Base-by-base conservation (phyloP, 2,113 vertebrate genomes). In the Marmota monax region DNA sequence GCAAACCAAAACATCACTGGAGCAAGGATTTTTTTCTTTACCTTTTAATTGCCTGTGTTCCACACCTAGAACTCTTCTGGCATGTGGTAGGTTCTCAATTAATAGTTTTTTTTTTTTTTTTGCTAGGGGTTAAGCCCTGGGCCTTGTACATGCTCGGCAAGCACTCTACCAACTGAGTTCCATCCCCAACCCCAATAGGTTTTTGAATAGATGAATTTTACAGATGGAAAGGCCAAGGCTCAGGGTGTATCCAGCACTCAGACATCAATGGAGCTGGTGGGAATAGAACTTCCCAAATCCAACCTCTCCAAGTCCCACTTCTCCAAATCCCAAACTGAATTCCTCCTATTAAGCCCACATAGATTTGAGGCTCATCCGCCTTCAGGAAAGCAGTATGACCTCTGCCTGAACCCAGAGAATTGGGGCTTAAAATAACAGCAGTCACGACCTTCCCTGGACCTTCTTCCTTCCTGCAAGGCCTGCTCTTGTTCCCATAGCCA, bases 401-500 rank as follows among this genome's bases (percentile, higher is more conserved):
- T 94, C 56, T 85, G 51, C 84, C 80, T 97, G 79, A 87, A 94
- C 86, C 65, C 29, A 37, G 56, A 79, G 70, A 84, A 95, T n/a
- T 92, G 22, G 86, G 84, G 95, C 97, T 98, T 88, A 97, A 97
- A 98, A 96, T 98, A 98, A 96, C 73, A 4, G 0, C 17, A 94
- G 76, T 48, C 92, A 56, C 48, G 87, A 80, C 97, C 96, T 97
- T 97, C 93, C 73, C 83, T 84, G 86, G 76, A 97, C 91, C 97
- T 96, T 92, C 96, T 97, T 92, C 97, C 98, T 83, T 96, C 23
- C 97, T 98, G 88, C 74, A 91, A 95, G 94, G 56, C 42, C 95
- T 23, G 84, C 89, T 96, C 90, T 80, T 97, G 94, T 98, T 98
- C 97, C 97, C 98, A 97, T 27, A 95, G 97, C 72, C 13, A 16